A percentile compares a stretch with the other conserved stretches of the same genome.
phyloP scores from a whole-genome alignment of 1,140 invertebrate species.

The Cyphomyrmex costatus region DNA sequence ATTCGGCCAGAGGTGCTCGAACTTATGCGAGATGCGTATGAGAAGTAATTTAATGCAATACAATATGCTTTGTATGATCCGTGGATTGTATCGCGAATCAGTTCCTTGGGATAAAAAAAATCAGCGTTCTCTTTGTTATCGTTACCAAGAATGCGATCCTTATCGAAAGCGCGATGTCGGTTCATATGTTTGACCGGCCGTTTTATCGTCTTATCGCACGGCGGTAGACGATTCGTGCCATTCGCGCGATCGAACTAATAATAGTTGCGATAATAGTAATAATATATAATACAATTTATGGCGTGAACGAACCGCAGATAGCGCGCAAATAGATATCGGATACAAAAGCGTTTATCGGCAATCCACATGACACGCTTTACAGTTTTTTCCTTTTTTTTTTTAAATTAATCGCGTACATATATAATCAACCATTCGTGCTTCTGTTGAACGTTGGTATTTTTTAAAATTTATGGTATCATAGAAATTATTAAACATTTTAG shows the following conservation, averaged over 20 bases:
- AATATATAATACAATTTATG: conserved; percentile 61
- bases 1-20: not conserved
- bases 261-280: conserved; percentile 63
- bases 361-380: not conserved
- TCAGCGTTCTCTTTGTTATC: conserved; percentile 44
- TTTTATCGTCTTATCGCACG: conserved; percentile 51
- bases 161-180: conserved; percentile 47
- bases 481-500: not conserved
- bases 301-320: conserved; percentile 33
- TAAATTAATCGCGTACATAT: conserved; percentile 36
- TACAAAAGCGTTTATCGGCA: conserved; percentile 10
- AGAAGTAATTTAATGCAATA: not conserved
- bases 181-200: conserved; percentile 30
- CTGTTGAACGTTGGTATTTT: not conserved
- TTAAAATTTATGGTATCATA: not conserved
- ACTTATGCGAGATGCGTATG: not conserved
- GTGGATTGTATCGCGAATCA: not conserved
- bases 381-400: no score
- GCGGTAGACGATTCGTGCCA: conserved; percentile 25
- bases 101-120: conserved; percentile 56
- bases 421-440: not conserved
- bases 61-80: conserved; percentile 21
- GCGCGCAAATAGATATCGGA: conserved; percentile 29
- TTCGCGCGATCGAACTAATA: conserved; percentile 51
- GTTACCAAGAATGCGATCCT: conserved; percentile 32